Base-by-base conservation (phyloP, 2,888 invertebrate genomes). In the Pteria penguin region DNA sequence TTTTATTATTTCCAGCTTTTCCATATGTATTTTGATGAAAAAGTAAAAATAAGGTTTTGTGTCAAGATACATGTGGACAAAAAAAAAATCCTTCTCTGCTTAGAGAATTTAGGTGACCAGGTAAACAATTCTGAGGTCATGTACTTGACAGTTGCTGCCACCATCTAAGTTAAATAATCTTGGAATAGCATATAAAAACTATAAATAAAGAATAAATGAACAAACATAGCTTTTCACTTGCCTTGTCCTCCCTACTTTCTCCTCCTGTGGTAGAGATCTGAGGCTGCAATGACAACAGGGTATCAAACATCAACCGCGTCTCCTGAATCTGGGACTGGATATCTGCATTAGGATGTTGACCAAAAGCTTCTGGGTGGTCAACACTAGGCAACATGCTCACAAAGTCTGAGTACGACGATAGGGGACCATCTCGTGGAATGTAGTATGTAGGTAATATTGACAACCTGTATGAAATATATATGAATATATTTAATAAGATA, bases 321-420 rank as follows among this genome's bases (percentile, higher is more conserved):
- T 97, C 97, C 89, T 95, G 95, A 57, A 97, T 96, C 60, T 96
- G 94, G 0, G 96, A 96, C 3, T 96, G 95, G 81, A 97, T 96
- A 90, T 97, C 97, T 0, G 97, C 97, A 85, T 97, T 97, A 2
- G 96, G 95, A 92, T 97, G 97, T 89, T 97, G 97, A 0, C 97
- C 97, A 86, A 97, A 96, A 0, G 95, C 96, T 93, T 97, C 97
- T 0, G 97, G 97, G 82, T 95, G 95, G 91, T 97, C 97, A 72
- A 94, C 93, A 65, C 93, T 94, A 2, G 97, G 97, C 86, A 97
- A 92, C 89, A 96, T 93, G 82, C 95, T 94, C 81, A 97, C 94
- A 91, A 95, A 96, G 92, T 97, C 96, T 66, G 94, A 94, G 93
- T 97, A 97, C 4, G 95, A 95, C 86, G 95, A 95, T 75, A 97